Evolutionary conservation across 2,888 invertebrate species (phyloP).

Genomic region (Rambutsinella grinnellia): DNA sequence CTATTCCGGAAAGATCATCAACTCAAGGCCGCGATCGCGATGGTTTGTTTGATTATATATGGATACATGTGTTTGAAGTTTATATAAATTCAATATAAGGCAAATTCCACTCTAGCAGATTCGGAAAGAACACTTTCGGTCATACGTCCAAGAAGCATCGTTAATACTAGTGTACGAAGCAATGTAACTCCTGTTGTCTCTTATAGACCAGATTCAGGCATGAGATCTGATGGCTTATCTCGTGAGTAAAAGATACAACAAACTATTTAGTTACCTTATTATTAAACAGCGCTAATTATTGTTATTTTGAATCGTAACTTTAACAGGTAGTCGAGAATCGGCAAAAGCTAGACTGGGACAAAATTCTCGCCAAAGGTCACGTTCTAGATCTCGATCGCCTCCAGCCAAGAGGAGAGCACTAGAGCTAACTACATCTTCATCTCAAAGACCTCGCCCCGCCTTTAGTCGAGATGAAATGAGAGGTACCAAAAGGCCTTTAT

Average conservation of each 20-base stretch:
- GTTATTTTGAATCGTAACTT: neutral
- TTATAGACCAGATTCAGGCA: no score
- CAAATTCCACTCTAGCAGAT: constrained; percentile 9
- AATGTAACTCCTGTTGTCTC: no score
- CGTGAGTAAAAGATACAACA: no score
- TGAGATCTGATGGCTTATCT: constrained; percentile 42
- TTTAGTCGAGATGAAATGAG: constrained; percentile 24
- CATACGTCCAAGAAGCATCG: constrained; percentile 23
- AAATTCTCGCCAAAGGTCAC: constrained; percentile 21
- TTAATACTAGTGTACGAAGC: constrained; percentile 15
- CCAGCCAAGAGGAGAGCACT: constrained; percentile 28
- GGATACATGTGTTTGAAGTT: no score
- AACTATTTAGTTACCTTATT: no score
- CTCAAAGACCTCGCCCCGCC: constrained; percentile 25
- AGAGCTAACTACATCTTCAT: neutral
- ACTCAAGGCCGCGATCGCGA: neutral
- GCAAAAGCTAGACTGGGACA: constrained; percentile 34
- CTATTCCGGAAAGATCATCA: neutral
- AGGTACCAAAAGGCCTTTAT: constrained; percentile 28
- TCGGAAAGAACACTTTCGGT: constrained; percentile 6
- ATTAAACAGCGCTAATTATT: neutral
- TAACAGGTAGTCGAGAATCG: constrained; percentile 24
- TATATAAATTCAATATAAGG: no score
- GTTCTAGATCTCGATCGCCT: constrained; percentile 45
- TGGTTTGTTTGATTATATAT: neutral